A percentile compares a stretch with the other conserved stretches of the same genome.
Conservation (phyloP, 2,113 vertebrate species). For the Odontophorus gujanensis region DNA sequence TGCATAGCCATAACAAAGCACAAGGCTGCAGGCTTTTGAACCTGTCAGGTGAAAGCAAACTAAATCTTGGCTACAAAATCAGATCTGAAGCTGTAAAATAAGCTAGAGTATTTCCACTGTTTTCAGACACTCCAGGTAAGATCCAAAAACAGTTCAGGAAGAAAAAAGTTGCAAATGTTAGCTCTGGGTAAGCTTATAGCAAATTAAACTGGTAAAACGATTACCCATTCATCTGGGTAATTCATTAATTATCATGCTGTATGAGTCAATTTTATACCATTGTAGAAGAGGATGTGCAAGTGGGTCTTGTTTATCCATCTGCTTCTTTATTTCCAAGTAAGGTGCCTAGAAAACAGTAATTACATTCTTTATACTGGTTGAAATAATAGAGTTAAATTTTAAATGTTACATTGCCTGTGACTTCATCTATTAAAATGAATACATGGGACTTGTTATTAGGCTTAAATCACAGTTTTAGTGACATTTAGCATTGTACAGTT, state of each 20-base stretch:
- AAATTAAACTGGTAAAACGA: not conserved
- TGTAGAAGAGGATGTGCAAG: conserved; percentile 91
- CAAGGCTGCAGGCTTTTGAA: not conserved
- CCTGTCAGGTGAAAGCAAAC: not conserved
- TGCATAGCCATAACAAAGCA: not conserved
- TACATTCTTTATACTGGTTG: conserved; percentile 2
- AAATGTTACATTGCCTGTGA: not conserved
- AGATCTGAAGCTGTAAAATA: not conserved
- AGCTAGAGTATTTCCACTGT: not conserved
- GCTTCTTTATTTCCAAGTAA: conserved; percentile 94
- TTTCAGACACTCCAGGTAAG: not conserved
- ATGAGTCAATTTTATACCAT: conserved; percentile 78
- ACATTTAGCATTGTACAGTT: not conserved
- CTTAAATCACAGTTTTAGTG: conserved; percentile 13
- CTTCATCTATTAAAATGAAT: not conserved
- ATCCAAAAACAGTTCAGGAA: not conserved
- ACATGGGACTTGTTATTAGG: not conserved
- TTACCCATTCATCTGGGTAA: not conserved
- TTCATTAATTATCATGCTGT: not conserved
- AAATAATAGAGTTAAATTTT: not conserved
- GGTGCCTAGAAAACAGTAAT: conserved; percentile 83
- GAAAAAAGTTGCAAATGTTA: not conserved
- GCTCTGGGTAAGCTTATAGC: not conserved
- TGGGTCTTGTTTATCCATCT: conserved; percentile 93
- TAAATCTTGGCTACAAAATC: not conserved